A percentile compares a stretch with the other conserved stretches of the same genome.
Conservation (phyloP, 2,113 vertebrate genomes). For the Eurystomus gularis region DNA sequence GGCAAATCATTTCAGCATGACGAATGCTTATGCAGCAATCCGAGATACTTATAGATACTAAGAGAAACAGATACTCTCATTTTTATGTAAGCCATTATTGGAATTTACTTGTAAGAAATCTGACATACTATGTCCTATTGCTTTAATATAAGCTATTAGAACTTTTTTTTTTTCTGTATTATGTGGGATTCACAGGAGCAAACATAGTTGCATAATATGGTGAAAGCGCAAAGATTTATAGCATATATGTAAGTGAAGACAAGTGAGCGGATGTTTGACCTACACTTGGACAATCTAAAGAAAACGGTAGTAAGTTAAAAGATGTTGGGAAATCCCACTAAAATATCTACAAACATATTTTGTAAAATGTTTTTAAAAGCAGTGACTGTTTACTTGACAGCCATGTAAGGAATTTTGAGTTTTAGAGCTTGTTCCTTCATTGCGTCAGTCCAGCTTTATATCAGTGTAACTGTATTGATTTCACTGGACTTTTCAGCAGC, state of each 20-base stretch:
- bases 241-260: not conserved
- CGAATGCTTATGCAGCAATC: conserved; percentile 41
- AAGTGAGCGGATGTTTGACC: conserved; percentile 15
- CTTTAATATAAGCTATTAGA: conserved; percentile 71
- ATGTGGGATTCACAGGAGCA: not conserved
- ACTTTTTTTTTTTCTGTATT: conserved; percentile 47
- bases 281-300: not conserved
- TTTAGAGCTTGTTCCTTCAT: not conserved
- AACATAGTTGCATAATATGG: conserved; percentile 37
- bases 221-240: conserved; percentile 50
- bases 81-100: conserved; percentile 74
- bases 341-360: conserved; percentile 16
- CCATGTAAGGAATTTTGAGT: conserved; percentile 18
- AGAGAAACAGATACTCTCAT: conserved; percentile 62
- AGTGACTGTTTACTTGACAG: conserved; percentile 44
- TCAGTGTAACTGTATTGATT: not conserved
- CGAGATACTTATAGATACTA: conserved; percentile 51
- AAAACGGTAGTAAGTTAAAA: not conserved
- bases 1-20: conserved; percentile 65
- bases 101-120: conserved; percentile 72
- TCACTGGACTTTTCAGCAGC: not conserved
- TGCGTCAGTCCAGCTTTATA: not conserved
- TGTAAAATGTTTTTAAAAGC: conserved; percentile 25
- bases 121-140: conserved; percentile 66
- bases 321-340: conserved; percentile 2